These are phyloP conservation scores for Thalassaphorura encarpata DNA, from an alignment of 1,140 invertebrate genomes.

Conservation along the genomic window DNA sequence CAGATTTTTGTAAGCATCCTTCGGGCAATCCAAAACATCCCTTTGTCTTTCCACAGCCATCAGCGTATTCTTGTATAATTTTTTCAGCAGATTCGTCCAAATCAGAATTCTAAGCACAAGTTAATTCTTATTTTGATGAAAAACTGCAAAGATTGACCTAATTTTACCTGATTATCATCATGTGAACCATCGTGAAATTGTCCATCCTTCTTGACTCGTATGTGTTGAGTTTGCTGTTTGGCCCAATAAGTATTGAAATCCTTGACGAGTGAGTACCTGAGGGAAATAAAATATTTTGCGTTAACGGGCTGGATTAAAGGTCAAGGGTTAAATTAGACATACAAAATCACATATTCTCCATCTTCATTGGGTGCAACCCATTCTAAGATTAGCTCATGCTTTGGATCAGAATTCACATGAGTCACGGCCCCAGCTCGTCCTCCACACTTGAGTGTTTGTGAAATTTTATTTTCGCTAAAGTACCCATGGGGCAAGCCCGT, in stretches of 20 bases:
- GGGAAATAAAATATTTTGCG: neutral
- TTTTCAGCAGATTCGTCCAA: too few relatives aligned
- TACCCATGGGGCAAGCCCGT: neutral
- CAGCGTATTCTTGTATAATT: neutral
- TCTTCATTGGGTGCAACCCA: neutral
- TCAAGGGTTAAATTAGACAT: too few relatives aligned
- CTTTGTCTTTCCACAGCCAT: neutral
- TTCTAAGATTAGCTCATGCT: neutral
- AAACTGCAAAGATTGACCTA: neutral
- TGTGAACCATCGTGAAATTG: too few relatives aligned
- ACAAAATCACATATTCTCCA: conserved; percentile 4
- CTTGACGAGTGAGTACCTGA: neutral
- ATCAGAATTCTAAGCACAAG: neutral
- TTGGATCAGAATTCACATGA: neutral
- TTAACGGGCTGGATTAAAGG: too few relatives aligned
- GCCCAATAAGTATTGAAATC: neutral
- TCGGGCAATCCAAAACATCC: neutral
- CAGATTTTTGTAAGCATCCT: neutral
- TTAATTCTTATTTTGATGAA: too few relatives aligned
- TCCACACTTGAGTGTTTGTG: neutral
- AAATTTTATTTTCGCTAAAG: neutral
- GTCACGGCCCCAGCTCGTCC: neutral
- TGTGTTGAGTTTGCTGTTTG: neutral
- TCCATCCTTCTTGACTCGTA: neutral
- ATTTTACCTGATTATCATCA: neutral